Evolutionary conservation across 1,140 invertebrate genomes (phyloP), one percentile per base, ranked within the genome.

Genomic region (Brachionus asplanchnoidis): DNA sequence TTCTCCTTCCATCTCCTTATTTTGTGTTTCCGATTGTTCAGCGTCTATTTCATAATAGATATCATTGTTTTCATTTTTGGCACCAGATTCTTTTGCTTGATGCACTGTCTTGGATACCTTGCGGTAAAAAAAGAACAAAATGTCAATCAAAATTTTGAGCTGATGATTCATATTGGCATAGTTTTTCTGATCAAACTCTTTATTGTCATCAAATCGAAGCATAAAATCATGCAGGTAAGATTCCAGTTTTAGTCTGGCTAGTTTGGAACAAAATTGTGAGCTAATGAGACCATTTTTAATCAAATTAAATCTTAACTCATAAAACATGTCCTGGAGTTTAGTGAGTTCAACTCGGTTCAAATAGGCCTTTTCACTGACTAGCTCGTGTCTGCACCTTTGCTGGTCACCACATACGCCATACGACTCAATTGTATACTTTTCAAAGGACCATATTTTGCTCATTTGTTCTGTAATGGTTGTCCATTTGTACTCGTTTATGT

Each of bases 401-500:
- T 82, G 79, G 5, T 82, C 79, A 2, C 79, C 79, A 68, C 79
- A 82, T 23, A 82, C 28, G 5, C 79, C 79, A 46, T 20, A 65
- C 7, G 79, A 82, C 9, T 82, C 79, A 14, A 82, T 82, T 20
- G 79, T 82, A 14, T 82, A 82, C 17, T 82, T 82, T 66, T 82
- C 79, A 82, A 82, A 82, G 11, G 36, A 65, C 79, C 79, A 82
- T 65, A 82, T 82, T 20, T 40, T 65, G 20, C 53, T 60, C 79
- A 82, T 82, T 82, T 82, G 79, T 11, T 68, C 79, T 3, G 79
- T 46, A 26, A 82, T 60, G 7, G 53, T 42, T 9, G 32, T 60
- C 79, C 79, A 82, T 82, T 82, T 82, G 26, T 44, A 82, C 28
- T 82, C 79, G 53, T 82, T 82, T 65, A 82, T 82, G 42, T 82